phyloP scores from a whole-genome alignment of 1,140 invertebrate genomes.

The Anastrepha ludens region DNA sequence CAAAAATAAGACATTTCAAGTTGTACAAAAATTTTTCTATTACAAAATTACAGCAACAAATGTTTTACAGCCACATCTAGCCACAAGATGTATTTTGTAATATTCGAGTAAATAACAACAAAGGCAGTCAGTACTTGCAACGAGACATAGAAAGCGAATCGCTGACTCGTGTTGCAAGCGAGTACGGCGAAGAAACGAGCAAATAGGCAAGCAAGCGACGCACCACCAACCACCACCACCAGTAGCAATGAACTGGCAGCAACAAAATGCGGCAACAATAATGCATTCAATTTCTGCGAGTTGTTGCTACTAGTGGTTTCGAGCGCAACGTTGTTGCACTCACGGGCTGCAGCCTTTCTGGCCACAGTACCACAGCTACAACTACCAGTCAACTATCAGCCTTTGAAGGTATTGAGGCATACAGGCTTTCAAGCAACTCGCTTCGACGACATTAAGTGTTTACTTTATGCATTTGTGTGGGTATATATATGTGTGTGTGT shows the following conservation, averaged over 20 bases:
- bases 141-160: neutral
- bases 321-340: constrained; percentile 36
- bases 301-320: constrained; percentile 59
- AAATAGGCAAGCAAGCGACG: neutral
- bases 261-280: constrained; percentile 10
- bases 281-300: neutral
- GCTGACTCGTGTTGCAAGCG: neutral
- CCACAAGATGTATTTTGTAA: too few relatives aligned
- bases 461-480: neutral
- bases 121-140: too few relatives aligned
- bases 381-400: neutral
- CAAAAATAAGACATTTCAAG: neutral
- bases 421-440: neutral
- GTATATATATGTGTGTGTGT: neutral
- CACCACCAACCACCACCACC: constrained; percentile 45
- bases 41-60: too few relatives aligned
- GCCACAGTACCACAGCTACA: neutral
- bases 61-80: too few relatives aligned
- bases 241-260: neutral
- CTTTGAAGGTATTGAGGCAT: neutral
- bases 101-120: too few relatives aligned
- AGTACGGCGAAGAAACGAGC: constrained; percentile 31
- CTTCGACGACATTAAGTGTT: constrained; percentile 9
- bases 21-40: too few relatives aligned
- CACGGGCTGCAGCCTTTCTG: neutral